A percentile compares a stretch with the other conserved stretches of the same genome.
Conservation (phyloP, 2,113 vertebrate species). For the Lethenteron reissneri region DNA sequence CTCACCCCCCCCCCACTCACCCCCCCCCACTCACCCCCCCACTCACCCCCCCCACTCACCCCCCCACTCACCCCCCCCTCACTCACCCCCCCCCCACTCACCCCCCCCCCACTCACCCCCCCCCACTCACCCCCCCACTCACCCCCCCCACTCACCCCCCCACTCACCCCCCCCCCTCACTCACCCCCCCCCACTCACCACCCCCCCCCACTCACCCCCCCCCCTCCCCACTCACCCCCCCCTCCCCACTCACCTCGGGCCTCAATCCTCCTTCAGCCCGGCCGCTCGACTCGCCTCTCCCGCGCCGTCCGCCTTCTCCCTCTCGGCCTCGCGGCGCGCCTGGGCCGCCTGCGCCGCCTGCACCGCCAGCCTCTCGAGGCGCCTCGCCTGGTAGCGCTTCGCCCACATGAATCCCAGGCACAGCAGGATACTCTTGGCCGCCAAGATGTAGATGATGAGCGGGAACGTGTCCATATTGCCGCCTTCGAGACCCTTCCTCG, state of each 20-base stretch:
- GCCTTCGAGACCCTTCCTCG: not conserved
- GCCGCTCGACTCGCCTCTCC: not conserved
- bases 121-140: not conserved
- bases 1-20: too few species aligned
- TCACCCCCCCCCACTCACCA: not conserved
- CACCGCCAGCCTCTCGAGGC: not conserved
- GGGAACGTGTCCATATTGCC: not conserved
- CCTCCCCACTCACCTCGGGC: not conserved
- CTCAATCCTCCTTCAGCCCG: not conserved
- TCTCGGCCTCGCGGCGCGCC: not conserved
- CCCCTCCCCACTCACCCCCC: not conserved
- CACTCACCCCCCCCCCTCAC: not conserved
- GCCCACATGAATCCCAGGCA: not conserved
- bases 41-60: too few species aligned
- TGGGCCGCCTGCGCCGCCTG: not conserved
- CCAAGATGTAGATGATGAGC: not conserved
- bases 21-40: not conserved
- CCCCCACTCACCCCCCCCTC: not conserved
- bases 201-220: not conserved
- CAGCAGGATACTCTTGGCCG: slow-evolving; percentile 1
- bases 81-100: not conserved
- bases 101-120: not conserved
- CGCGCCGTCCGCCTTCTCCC: not conserved
- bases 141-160: not conserved
- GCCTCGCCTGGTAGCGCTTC: not conserved